phyloP scores from a whole-genome alignment of 2,797 vertebrate genomes.

The Oophaga sylvatica region DNA sequence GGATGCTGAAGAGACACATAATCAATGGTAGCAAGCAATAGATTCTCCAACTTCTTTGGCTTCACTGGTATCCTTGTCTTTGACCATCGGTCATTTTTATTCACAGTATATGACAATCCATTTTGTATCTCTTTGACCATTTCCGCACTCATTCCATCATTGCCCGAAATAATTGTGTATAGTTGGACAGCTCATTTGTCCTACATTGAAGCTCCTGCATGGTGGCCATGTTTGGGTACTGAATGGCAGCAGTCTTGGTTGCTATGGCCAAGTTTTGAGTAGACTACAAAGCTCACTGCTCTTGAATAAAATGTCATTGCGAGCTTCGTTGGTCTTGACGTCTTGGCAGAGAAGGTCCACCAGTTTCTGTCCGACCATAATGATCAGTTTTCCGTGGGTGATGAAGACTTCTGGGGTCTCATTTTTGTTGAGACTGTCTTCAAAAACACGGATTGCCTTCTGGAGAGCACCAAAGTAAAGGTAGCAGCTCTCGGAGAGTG shows the following conservation, averaged over 20 bases:
- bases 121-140: too few relatives aligned
- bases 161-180: constrained; percentile 80
- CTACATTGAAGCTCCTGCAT: constrained; percentile 76
- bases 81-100: not conserved
- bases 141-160: constrained; percentile 73
- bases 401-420: constrained; percentile 89
- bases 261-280: constrained; percentile 88
- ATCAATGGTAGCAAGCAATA: not conserved
- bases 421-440: constrained; percentile 73
- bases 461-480: constrained; percentile 91
- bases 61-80: not conserved
- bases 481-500: constrained; percentile 80
- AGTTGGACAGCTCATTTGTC: constrained; percentile 77
- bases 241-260: constrained; percentile 86
- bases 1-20: not conserved
- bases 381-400: constrained; percentile 90
- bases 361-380: constrained; percentile 92
- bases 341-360: constrained; percentile 86
- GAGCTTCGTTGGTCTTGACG: constrained; percentile 71
- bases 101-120: not conserved
- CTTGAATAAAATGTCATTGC: constrained; percentile 78
- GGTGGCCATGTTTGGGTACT: constrained; percentile 76
- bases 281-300: constrained; percentile 88
- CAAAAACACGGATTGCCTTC: constrained; percentile 83
- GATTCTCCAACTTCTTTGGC: not conserved